phyloP scores from a whole-genome alignment of 2,888 invertebrate species.

The Anodontia alba region DNA sequence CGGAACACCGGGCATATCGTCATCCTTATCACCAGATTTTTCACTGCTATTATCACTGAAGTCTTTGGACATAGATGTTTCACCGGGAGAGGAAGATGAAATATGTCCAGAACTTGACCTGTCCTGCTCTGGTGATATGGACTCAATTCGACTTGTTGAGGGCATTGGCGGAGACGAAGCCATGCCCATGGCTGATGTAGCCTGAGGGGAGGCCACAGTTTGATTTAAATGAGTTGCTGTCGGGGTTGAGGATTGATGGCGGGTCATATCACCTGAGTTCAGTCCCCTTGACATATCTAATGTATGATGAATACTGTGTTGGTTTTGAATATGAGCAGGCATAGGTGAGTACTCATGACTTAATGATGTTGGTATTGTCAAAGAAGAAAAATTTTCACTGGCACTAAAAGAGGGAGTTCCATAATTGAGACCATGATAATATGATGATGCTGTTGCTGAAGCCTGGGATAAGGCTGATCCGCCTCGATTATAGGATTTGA shows the following conservation, averaged over 20 bases:
- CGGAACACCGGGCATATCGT: constrained; percentile 55
- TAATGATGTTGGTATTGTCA: constrained; percentile 41
- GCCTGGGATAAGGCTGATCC: constrained; percentile 13
- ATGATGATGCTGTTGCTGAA: constrained; percentile 29
- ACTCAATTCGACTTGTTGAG: constrained; percentile 39
- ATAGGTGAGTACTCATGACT: constrained; percentile 52
- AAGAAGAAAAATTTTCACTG: constrained; percentile 34
- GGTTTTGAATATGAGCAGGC: constrained; percentile 51
- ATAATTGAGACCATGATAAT: constrained; percentile 60
- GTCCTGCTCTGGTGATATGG: constrained; percentile 54
- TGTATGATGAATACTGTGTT: constrained; percentile 28
- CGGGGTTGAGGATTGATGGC: not conserved
- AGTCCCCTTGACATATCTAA: constrained; percentile 8
- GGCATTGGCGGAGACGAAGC: constrained; percentile 50
- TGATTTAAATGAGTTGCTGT: constrained; percentile 10
- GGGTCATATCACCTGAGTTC: not conserved
- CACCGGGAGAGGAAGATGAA: constrained; percentile 60
- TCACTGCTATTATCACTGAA: constrained; percentile 48
- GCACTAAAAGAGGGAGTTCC: constrained; percentile 15
- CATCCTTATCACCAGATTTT: constrained; percentile 52
- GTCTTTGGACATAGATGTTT: constrained; percentile 49
- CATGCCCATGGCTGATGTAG: constrained; percentile 19
- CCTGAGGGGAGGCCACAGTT: constrained; percentile 41
- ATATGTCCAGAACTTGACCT: constrained; percentile 38
- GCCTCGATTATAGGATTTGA: constrained; percentile 33